Base-by-base conservation (phyloP, 2,113 vertebrate genomes). In the Acanthochromis polyacanthus region DNA sequence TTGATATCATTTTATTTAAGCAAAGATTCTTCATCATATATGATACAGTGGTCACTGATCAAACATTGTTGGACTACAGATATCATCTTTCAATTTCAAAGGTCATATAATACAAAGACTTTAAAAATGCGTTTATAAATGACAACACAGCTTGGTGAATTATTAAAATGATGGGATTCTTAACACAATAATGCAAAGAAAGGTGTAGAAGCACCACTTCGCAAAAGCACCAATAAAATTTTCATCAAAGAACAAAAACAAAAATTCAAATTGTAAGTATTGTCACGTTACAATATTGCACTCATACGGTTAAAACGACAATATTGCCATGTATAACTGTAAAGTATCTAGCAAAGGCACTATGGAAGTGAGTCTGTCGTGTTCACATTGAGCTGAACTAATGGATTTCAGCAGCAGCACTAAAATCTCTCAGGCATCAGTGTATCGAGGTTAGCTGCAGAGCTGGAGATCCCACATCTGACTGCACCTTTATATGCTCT, bases 311-410 rank as follows among this genome's bases (percentile, higher is more conserved):
- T 30, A 75, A 38, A 65, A 66, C 55, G 79, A 86, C 17, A 88
- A 75, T 78, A 80, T 77, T 86, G 59, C 64, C 25, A 30, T 82
- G 7, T 46, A 76, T 68, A n/a, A 75, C 40, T 75, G 36, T 70
- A 75, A 75, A 75, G 81, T 71, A 68, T 82, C 59, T 55, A 62
- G 19, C n/a, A 78, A 89, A 91, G 91, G 89, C 92, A 92, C 89
- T 60, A 60, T 17, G 16, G 80, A 55, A 75, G 1, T 58, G 16
- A 59, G 38, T 53, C 17, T 73, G 10, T 70, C 45, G 20, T 60
- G 52, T 86, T 83, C 78, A 89, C 85, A 88, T 78, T 85, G 76
- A 82, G 78, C 53, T 62, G 15, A 66, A 30, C 58, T 57, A 22
- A 20, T 22, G 20, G 15, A 77, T 30, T 61, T 75, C 64, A 75